Evolutionary conservation across 2,888 invertebrate species (phyloP).

Genomic region (Volucella zonaria): DNA sequence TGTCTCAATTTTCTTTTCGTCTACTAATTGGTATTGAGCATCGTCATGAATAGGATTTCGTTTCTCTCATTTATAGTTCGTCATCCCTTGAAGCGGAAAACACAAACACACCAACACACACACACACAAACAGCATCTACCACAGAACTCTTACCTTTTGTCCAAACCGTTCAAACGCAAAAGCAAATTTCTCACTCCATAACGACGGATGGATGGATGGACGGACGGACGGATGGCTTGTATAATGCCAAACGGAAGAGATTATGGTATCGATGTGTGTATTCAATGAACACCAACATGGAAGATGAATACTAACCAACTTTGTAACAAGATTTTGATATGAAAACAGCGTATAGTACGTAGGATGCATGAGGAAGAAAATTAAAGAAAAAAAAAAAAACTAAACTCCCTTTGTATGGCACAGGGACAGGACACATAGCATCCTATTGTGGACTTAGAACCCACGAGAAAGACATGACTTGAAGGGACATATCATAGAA

Average conservation of each 20-base stretch:
- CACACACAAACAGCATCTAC: no score
- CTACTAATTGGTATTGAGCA: constrained; percentile 66
- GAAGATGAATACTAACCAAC: constrained; percentile 60
- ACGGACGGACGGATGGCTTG: background rate
- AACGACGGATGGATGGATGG: background rate
- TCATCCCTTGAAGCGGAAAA: no score
- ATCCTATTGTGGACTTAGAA: constrained; percentile 25
- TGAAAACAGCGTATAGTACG: constrained; percentile 1
- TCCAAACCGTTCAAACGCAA: no score
- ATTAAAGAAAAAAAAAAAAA: constrained; percentile 6
- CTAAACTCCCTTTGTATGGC: background rate
- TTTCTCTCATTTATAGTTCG: background rate
- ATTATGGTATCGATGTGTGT: constrained; percentile 47
- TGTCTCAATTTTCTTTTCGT: constrained; percentile 64
- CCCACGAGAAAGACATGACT: constrained; percentile 37
- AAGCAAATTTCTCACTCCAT: no score
- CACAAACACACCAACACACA: no score
- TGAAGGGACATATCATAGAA: constrained; percentile 31
- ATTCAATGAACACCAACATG: constrained; percentile 63
- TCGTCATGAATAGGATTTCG: constrained; percentile 64
- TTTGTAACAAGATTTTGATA: constrained; percentile 62
- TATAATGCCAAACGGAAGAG: constrained; percentile 60
- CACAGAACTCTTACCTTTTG: no score
- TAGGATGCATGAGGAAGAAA: constrained; percentile 24
- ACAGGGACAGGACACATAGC: constrained; percentile 6